Evolutionary conservation across 2,113 vertebrate genomes (phyloP).

Genomic region (Otus sunia): DNA sequence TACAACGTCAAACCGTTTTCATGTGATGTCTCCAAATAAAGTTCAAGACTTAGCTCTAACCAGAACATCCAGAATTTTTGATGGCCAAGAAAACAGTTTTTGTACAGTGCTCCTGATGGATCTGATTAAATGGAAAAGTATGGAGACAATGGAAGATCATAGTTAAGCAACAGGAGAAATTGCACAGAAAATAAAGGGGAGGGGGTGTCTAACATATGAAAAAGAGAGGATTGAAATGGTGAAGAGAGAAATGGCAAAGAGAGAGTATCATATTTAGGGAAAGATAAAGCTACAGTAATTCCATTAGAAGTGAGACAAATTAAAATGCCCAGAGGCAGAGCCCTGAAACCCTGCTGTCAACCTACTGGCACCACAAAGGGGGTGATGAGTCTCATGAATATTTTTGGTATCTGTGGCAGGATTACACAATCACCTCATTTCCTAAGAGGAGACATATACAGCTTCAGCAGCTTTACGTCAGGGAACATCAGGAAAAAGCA

Average conservation of each 20-base stretch:
- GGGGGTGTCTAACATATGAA: neutral
- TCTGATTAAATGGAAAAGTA: slow-evolving; percentile 3
- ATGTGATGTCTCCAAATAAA: neutral
- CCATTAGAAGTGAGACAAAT: neutral
- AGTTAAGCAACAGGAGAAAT: neutral
- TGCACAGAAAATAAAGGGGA: neutral
- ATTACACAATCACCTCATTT: neutral
- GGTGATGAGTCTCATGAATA: neutral
- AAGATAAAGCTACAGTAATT: neutral
- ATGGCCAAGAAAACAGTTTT: slow-evolving; percentile 10
- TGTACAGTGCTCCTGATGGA: neutral
- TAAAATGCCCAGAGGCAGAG: neutral
- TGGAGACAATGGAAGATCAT: neutral
- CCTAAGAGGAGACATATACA: neutral
- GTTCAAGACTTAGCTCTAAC: slow-evolving; percentile 21
- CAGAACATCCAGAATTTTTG: slow-evolving; percentile 2
- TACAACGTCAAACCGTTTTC: neutral
- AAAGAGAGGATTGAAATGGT: neutral
- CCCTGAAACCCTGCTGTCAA: neutral
- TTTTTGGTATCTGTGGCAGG: neutral
- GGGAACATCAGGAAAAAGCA: neutral
- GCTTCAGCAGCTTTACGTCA: neutral
- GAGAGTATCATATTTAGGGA: neutral
- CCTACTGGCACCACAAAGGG: neutral
- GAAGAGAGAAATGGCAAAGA: neutral